Evolutionary conservation across 2,797 vertebrate genomes (phyloP).

Genomic region (Muraenolepis orangiensis): DNA sequence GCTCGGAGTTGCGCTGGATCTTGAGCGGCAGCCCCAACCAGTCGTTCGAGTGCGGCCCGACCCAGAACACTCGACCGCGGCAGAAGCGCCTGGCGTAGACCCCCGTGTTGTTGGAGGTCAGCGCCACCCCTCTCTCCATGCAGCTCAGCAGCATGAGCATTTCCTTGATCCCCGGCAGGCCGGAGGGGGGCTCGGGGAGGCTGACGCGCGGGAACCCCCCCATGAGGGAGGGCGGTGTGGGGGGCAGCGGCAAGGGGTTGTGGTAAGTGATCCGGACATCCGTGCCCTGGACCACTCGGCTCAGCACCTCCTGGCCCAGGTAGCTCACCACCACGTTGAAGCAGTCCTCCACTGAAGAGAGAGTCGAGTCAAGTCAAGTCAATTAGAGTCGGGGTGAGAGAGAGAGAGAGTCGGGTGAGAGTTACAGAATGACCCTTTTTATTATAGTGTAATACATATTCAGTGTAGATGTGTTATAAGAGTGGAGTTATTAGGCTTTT

Average conservation of each 20-base stretch:
- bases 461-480: too few species aligned
- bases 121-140: conserved; percentile 77
- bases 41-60: conserved; percentile 58
- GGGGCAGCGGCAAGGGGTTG: conserved; percentile 53
- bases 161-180: conserved; percentile 45
- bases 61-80: conserved; percentile 80
- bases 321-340: conserved; percentile 76
- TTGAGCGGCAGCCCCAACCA: conserved; percentile 51
- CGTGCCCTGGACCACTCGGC: conserved; percentile 56
- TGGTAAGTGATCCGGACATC: conserved; percentile 70
- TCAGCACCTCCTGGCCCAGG: conserved; percentile 67
- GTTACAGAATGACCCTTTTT: too few species aligned
- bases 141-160: conserved; percentile 72
- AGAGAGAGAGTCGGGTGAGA: neutral
- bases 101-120: conserved; percentile 72
- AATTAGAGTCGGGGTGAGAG: neutral
- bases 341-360: conserved; percentile 65
- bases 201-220: conserved; percentile 57
- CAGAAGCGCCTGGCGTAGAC: conserved; percentile 79
- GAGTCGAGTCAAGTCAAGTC: too few species aligned
- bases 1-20: conserved; percentile 66
- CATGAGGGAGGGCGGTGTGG: conserved; percentile 24
- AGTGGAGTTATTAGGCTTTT: too few species aligned
- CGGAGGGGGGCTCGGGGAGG: conserved; percentile 67
- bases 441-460: too few species aligned